Conservation (phyloP, 2,797 vertebrate species). For the Ctenochaetus hawaiiensis region DNA sequence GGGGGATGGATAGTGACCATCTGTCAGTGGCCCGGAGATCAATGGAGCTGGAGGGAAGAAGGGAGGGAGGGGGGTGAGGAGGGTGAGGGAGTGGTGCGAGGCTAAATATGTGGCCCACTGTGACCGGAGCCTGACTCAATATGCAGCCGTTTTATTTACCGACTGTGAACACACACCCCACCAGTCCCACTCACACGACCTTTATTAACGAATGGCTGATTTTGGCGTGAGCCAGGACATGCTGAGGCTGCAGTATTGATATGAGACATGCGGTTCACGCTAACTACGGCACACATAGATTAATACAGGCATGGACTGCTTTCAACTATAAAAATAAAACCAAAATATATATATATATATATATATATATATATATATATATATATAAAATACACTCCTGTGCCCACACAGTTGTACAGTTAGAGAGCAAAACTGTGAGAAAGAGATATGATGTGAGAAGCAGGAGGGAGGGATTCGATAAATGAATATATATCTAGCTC, state of each 20-base stretch:
- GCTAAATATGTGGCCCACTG: conserved; percentile 82
- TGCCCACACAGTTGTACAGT: background rate
- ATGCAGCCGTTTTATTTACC: conserved; percentile 78
- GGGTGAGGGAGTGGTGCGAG: conserved; percentile 60
- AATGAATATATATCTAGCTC: conserved; percentile 58
- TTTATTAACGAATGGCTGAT: conserved; percentile 73
- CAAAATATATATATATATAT: too few species aligned
- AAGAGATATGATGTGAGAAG: conserved; percentile 2
- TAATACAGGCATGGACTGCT: background rate
- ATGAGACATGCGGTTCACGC: conserved; percentile 1
- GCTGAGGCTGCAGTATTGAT: conserved; percentile 28
- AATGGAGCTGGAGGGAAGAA: conserved; percentile 71
- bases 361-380: too few species aligned
- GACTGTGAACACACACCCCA: conserved; percentile 67
- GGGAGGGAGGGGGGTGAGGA: conserved; percentile 20
- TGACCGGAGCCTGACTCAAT: conserved; percentile 73
- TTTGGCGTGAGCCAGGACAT: conserved; percentile 48
- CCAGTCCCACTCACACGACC: conserved; percentile 66
- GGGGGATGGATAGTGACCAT: conserved; percentile 76
- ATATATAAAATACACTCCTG: background rate
- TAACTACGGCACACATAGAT: background rate
- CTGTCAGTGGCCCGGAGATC: conserved; percentile 83
- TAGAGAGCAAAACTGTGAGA: conserved; percentile 9
- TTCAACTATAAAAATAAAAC: background rate
- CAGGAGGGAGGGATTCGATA: conserved; percentile 2